Conservation (phyloP, 2,113 vertebrate species). For the Brachirus orientalis region DNA sequence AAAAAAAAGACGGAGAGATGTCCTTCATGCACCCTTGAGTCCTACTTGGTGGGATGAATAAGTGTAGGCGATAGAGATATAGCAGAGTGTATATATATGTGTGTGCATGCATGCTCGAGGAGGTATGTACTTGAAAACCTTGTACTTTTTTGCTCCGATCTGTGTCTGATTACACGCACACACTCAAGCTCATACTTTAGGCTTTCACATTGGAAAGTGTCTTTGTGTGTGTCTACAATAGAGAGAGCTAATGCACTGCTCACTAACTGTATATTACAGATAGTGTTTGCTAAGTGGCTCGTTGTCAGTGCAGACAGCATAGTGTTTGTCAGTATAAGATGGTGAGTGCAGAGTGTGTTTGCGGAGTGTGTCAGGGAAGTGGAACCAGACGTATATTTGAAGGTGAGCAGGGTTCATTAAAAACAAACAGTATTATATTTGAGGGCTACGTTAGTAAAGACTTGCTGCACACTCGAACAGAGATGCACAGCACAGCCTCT, state of each 20-base stretch:
- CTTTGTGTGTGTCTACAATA: constrained; percentile 1
- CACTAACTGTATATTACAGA: constrained; percentile 10
- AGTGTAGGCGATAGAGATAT: constrained; percentile 35
- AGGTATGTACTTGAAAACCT: constrained; percentile 32
- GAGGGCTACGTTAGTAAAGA: too few species aligned
- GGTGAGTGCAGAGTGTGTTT: constrained; percentile 1
- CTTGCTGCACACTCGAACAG: too few species aligned
- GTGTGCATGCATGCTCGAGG: constrained; percentile 11
- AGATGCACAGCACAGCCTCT: not conserved
- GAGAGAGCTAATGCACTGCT: constrained; percentile 13
- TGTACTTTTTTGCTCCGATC: constrained; percentile 33
- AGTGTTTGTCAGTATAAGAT: constrained; percentile 5
- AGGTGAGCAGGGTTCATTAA: constrained; percentile 12
- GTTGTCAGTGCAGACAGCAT: constrained; percentile 1
- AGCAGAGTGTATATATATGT: constrained; percentile 1
- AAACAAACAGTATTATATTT: constrained; percentile 12
- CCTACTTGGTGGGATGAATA: constrained; percentile 50
- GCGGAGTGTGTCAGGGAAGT: constrained; percentile 15
- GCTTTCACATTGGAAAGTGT: constrained; percentile 25
- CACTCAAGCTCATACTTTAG: not conserved
- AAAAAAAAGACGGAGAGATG: constrained; percentile 34
- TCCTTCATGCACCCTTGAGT: constrained; percentile 72
- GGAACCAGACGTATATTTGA: constrained; percentile 6
- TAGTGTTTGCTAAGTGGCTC: constrained; percentile 47
- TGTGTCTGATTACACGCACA: constrained; percentile 17